These are phyloP conservation scores for Meriones psammophilus DNA, from an alignment of 2,797 vertebrate species.

Conservation along the genomic window DNA sequence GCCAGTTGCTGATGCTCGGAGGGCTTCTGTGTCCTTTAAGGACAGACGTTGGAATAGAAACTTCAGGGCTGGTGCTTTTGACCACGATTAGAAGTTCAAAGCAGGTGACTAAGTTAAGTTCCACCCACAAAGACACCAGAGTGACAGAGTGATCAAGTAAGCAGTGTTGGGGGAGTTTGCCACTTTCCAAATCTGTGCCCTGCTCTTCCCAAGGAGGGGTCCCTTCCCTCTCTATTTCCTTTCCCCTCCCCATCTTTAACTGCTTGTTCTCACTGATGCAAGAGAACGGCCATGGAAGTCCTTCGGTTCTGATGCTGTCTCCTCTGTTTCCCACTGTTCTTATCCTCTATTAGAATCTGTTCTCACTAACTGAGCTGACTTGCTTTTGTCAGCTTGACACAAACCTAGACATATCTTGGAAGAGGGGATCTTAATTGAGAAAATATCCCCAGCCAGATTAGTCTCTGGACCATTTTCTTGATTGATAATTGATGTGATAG, in stretches of 20 bases:
- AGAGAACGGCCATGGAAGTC: neutral
- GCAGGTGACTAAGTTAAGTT: neutral
- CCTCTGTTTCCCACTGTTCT: slow-evolving; percentile 10
- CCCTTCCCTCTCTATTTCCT: neutral
- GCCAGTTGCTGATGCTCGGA: neutral
- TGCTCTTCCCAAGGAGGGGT: neutral
- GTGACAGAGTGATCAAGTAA: neutral
- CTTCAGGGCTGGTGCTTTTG: neutral
- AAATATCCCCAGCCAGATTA: neutral
- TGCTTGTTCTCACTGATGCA: neutral
- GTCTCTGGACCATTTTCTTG: neutral
- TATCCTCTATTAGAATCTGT: neutral
- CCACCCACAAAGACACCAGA: neutral
- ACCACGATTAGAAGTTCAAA: neutral
- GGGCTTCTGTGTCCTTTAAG: neutral
- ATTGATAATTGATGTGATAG: neutral
- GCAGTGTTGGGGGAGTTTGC: neutral
- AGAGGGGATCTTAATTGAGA: neutral
- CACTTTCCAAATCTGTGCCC: neutral
- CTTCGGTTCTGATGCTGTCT: neutral
- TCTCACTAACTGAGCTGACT: neutral
- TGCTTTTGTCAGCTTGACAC: neutral
- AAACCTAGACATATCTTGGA: neutral
- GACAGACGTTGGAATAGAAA: neutral
- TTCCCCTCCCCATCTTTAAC: neutral